Evolutionary conservation across 2,113 vertebrate species (phyloP), one percentile per base, ranked within the genome.

Genomic region (Thunnus thynnus): DNA sequence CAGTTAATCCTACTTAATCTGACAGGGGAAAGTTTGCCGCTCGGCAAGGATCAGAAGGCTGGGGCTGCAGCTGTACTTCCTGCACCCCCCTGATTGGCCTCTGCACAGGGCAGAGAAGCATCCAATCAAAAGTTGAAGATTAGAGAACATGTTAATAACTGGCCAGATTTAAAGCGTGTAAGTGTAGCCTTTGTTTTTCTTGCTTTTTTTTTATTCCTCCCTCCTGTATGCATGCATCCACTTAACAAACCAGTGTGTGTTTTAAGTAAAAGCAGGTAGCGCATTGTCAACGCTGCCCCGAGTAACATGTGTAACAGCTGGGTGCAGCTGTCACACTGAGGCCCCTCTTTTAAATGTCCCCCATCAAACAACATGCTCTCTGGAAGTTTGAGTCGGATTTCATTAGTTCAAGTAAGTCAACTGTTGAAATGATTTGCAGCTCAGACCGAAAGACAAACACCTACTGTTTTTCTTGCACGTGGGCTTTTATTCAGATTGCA

Each of bases 61-160:
- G n/a, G 56, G 78, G 81, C 84, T 88, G 85, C 83, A 78, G 90
- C 82, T 90, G 83, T 78, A 86, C 88, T 92, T 85, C 86, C 85
- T 87, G 86, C 48, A 13, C 68, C 89, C 85, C 88, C 72, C 55
- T 55, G 73, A 89, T 80, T 89, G 91, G 89, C 88, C 90, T 89
- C 86, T 75, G 64, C 71, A 76, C 80, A 79, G 67, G 85, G 91
- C 92, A 92, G 78, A 89, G 75, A 80, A 77, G 87, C 90, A 93
- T 90, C 94, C 95, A 95, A 94, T 96, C 94, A 93, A 89, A 83
- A 82, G 93, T 89, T 93, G 83, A 89, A 93, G 82, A 89, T 89
- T 86, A 94, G 80, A 89, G 90, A 74, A 80, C 78, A 72, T 82
- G 90, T 95, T 97, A 96, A 97, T 97, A 94, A 97, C 94, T 96